Percentiles rank a stretch among this genome's conserved stretches.
phyloP scores from a whole-genome alignment of 2,888 invertebrate genomes.

The Adelphocoris suturalis region DNA sequence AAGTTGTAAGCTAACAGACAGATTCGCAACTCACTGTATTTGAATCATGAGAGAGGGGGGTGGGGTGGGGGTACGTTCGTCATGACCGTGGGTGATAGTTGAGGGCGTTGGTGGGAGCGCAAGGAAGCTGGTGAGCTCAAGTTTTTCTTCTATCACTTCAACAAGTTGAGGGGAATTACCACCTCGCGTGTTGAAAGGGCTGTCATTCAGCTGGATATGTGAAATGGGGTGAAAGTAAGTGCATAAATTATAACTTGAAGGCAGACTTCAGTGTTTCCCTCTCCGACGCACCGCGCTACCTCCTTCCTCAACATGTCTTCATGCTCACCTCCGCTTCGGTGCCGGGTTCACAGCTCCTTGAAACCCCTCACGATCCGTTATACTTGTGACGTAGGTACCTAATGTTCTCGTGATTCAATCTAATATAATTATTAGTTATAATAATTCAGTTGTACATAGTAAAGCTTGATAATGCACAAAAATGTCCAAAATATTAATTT shows the following conservation, averaged over 20 bases:
- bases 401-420: too few species aligned
- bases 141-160: constrained; percentile 65
- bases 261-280: constrained; percentile 4
- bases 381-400: too few species aligned
- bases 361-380: too few species aligned
- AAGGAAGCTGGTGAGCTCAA: not conserved
- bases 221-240: constrained; percentile 63
- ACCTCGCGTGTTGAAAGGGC: constrained; percentile 57
- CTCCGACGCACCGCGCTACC: not conserved
- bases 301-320: not conserved
- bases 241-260: constrained; percentile 65
- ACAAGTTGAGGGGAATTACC: constrained; percentile 67
- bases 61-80: too few species aligned
- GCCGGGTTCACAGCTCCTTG: too few species aligned
- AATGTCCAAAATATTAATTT: too few species aligned
- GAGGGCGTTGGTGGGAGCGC: not conserved
- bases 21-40: too few species aligned
- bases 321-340: not conserved
- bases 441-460: too few species aligned
- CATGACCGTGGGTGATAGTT: not conserved
- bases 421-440: too few species aligned
- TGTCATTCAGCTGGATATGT: constrained; percentile 68
- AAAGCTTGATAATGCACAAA: too few species aligned
- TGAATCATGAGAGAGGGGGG: too few species aligned
- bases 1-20: too few species aligned